Evolutionary conservation across 1,140 invertebrate species (phyloP).

Genomic region (Drosophila funebris): DNA sequence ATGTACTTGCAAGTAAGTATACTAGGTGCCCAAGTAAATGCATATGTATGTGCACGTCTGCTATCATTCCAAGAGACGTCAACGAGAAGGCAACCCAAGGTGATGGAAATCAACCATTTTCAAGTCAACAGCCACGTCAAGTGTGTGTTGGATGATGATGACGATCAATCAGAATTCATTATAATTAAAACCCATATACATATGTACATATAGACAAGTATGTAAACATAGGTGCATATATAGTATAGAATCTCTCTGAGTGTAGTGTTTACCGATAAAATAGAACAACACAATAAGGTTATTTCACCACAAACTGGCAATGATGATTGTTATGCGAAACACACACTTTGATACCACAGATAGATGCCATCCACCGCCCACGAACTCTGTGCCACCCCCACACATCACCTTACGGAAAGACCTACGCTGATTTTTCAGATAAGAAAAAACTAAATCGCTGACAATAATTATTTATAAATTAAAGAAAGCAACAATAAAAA

Average conservation of each 20-base stretch:
- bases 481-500: background rate
- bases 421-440: background rate
- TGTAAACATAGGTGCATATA: background rate
- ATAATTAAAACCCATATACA: conserved; percentile 5
- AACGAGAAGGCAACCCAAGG: conserved; percentile 36
- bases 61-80: conserved; percentile 28
- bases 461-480: conserved; percentile 41
- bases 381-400: background rate
- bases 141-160: conserved; percentile 11
- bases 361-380: background rate
- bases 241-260: background rate
- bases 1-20: background rate
- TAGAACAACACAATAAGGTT: conserved; percentile 10
- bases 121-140: conserved; percentile 28
- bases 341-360: background rate
- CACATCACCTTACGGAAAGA: background rate
- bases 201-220: too few species aligned
- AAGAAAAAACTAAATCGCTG: conserved; percentile 21
- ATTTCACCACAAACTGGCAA: conserved; percentile 32
- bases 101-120: conserved; percentile 30
- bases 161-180: conserved; percentile 6
- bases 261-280: conserved; percentile 10
- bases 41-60: conserved; percentile 1
- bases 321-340: conserved; percentile 1
- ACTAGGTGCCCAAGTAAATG: background rate